Base-by-base conservation (phyloP, 2,113 vertebrate genomes). In the Tragelaphus strepsiceros region DNA sequence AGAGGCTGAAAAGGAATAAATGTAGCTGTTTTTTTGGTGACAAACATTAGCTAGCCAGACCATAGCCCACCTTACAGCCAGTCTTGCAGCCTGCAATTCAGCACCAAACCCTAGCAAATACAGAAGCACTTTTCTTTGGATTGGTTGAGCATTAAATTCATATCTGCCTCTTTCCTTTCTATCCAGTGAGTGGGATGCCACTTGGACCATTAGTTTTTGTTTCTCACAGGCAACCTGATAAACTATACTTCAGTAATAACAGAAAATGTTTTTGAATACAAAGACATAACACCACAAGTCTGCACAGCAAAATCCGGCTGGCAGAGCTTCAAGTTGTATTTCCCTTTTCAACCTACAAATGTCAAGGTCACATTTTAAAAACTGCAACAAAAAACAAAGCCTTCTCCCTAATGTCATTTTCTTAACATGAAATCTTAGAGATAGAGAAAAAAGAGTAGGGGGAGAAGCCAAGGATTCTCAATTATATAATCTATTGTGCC, bases 41-140 rank as follows among this genome's bases (percentile, higher is more conserved):
- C 24, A 74, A 96, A 92, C 74, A 87, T 58, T 39, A 93, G 59
- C 46, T 46, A 81, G 39, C 51, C 81, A 84, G 80, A 90, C 32
- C 77, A 91, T 26, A 92, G 88, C 95, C 94, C 78, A 19, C 17
- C 64, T 58, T 74, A 91, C 77, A 78, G 3, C 88, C 51, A 8
- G 96, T 97, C 98, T 97, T 98, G 97, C 97, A 98, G 96, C 97
- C 98, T 64, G 35, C 16, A 98, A 90, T 8, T 98, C 93, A 98
- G 94, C 64, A 92, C 97, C 96, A 97, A 96, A 98, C 54, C 59
- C 96, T 85, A 94, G 64, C 77, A 97, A 74, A 97, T 92, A 96
- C 58, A 97, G 90, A 19, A 96, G 89, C 93, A 88, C 32, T 97
- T 96, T 88, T 89, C 91, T 92, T 97, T 95, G 56, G 78, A 98